phyloP scores from a whole-genome alignment of 2,797 vertebrate genomes.

The Hirundo rustica region DNA sequence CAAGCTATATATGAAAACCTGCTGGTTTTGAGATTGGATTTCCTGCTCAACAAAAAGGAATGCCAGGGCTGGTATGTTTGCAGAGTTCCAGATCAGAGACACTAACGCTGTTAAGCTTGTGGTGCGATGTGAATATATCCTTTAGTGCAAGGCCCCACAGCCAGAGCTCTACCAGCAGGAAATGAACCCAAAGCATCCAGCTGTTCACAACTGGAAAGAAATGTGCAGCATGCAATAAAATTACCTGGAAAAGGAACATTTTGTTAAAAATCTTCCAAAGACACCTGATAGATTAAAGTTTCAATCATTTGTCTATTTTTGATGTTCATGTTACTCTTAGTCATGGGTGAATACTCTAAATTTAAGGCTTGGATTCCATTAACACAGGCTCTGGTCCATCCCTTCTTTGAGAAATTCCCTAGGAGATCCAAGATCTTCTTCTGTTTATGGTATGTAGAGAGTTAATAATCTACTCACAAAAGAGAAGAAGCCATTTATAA shows the following conservation, averaged over 20 bases:
- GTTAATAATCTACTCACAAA: not conserved
- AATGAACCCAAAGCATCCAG: not conserved
- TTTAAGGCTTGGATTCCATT: not conserved
- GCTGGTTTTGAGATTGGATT: not conserved
- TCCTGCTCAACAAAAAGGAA: not conserved
- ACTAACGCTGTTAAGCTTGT: not conserved
- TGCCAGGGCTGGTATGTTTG: not conserved
- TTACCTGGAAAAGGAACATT: not conserved
- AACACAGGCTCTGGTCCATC: not conserved
- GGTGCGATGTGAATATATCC: not conserved
- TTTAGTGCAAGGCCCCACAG: not conserved
- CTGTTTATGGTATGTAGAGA: not conserved
- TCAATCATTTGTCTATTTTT: not conserved
- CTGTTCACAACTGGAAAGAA: not conserved
- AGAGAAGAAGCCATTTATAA: not conserved
- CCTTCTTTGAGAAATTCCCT: not conserved
- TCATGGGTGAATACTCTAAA: not conserved
- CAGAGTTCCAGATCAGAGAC: not conserved
- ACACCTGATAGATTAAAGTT: not conserved
- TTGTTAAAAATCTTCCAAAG: not conserved
- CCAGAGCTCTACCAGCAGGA: not conserved
- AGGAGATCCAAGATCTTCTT: not conserved
- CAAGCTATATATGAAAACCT: not conserved
- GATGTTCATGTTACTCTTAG: not conserved
- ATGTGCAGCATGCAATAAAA: not conserved